phyloP scores from a whole-genome alignment of 1,140 invertebrate species.

The Colletes latitarsis region DNA sequence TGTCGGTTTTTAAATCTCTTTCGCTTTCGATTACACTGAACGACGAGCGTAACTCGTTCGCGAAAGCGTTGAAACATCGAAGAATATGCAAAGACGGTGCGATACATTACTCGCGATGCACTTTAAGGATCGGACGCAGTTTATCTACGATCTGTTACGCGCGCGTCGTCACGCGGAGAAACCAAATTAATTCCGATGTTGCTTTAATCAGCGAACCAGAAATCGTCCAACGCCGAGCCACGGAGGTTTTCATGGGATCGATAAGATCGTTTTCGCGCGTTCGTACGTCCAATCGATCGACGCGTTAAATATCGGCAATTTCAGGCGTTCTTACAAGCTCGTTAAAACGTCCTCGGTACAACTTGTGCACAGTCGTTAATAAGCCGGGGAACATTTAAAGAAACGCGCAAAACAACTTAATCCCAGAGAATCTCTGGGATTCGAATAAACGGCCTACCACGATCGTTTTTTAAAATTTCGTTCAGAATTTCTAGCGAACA shows the following conservation, averaged over 20 bases:
- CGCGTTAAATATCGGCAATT: conserved; percentile 32
- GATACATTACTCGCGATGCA: background rate
- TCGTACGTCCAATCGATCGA: background rate
- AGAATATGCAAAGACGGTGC: background rate
- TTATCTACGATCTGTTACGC: conserved; percentile 24
- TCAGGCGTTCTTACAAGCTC: conserved; percentile 19
- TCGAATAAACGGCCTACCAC: too few species aligned
- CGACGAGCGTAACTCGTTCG: background rate
- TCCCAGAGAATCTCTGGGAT: background rate
- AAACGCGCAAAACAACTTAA: conserved; percentile 15
- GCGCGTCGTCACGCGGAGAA: background rate
- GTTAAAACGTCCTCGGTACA: conserved; percentile 24
- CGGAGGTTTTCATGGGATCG: background rate
- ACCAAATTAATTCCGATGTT: conserved; percentile 32
- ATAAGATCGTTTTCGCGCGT: conserved; percentile 34
- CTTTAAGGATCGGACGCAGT: conserved; percentile 22
- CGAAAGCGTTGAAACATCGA: background rate
- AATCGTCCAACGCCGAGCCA: conserved; percentile 18
- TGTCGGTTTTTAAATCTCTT: too few species aligned
- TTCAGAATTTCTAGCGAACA: too few species aligned
- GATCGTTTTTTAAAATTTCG: too few species aligned
- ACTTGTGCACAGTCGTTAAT: conserved; percentile 14
- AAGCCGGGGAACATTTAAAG: background rate
- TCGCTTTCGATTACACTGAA: too few species aligned
- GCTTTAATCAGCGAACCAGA: conserved; percentile 24